A percentile compares a stretch with the other conserved stretches of the same genome.
phyloP scores from a whole-genome alignment of 2,113 vertebrate genomes.

The Hemichromis elongatus region DNA sequence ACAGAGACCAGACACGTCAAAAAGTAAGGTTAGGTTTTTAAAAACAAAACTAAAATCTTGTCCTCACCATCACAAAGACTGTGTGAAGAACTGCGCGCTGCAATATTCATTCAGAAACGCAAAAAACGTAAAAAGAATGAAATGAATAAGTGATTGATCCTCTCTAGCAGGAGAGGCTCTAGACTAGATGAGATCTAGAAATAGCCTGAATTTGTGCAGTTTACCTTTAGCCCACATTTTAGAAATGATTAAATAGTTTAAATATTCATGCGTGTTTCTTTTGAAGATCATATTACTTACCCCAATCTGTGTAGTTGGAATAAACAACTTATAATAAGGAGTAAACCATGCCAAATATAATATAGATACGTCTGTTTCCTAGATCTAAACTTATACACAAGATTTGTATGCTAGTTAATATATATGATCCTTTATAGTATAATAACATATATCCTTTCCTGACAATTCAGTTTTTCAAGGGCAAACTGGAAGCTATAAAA shows the following conservation, averaged over 20 bases:
- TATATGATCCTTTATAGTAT: neutral
- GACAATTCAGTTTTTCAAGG: neutral
- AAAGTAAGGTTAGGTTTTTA: neutral
- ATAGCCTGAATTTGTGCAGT: neutral
- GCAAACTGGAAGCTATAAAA: neutral
- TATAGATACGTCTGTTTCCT: neutral
- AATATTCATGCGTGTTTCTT: neutral
- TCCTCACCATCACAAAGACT: neutral
- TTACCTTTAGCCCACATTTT: neutral
- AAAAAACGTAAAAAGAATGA: neutral
- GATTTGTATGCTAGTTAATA: neutral
- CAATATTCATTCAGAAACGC: neutral
- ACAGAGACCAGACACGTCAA: neutral
- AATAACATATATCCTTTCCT: neutral
- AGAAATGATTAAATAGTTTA: neutral
- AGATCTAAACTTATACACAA: neutral
- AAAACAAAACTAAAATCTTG: neutral
- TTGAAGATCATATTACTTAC: neutral
- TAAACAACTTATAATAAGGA: neutral
- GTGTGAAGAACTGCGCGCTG: neutral
- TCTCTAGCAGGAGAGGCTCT: neutral
- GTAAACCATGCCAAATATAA: neutral
- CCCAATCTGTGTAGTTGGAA: neutral
- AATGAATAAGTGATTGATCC: neutral
- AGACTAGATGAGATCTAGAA: neutral